These are phyloP conservation scores for Misgurnus mizolepis DNA, from an alignment of 2,113 vertebrate species.

Conservation along the genomic window DNA sequence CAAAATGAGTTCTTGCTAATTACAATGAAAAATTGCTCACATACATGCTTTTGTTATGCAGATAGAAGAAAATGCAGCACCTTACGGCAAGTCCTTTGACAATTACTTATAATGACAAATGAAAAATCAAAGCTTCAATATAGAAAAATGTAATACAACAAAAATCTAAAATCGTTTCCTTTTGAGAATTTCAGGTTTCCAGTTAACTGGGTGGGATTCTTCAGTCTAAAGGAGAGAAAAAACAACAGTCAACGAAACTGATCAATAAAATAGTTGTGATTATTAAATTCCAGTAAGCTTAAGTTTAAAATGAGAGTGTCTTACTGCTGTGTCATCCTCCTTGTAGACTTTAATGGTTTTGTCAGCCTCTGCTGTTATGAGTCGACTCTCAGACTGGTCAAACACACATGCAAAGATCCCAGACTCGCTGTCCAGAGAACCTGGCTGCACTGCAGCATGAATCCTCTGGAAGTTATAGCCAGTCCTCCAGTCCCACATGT, in stretches of 20 bases:
- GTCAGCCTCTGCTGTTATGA: conserved; percentile 95
- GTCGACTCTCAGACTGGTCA: conserved; percentile 89
- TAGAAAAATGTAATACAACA: conserved; percentile 8
- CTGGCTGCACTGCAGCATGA: conserved; percentile 94
- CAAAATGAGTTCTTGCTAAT: background rate
- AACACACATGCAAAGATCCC: conserved; percentile 96
- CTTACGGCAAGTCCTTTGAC: background rate
- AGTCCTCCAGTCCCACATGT: conserved; percentile 98
- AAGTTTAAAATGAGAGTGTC: conserved; percentile 36
- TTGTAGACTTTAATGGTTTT: conserved; percentile 98
- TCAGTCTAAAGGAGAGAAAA: conserved; percentile 82
- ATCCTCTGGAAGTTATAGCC: conserved; percentile 98
- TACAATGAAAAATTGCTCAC: background rate
- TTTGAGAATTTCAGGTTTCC: conserved; percentile 99
- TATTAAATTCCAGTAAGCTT: background rate
- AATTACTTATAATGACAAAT: background rate
- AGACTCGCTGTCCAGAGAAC: conserved; percentile 97
- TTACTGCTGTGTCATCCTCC: conserved; percentile 93
- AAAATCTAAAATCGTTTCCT: conserved; percentile 87
- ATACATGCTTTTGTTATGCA: background rate
- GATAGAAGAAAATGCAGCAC: background rate
- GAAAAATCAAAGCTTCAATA: background rate
- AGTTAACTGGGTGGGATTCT: conserved; percentile 95
- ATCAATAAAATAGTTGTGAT: background rate
- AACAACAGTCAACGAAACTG: background rate